Evolutionary conservation across 2,797 vertebrate species (phyloP), one percentile per base, ranked within the genome.

Genomic region (Trachurus trachurus): DNA sequence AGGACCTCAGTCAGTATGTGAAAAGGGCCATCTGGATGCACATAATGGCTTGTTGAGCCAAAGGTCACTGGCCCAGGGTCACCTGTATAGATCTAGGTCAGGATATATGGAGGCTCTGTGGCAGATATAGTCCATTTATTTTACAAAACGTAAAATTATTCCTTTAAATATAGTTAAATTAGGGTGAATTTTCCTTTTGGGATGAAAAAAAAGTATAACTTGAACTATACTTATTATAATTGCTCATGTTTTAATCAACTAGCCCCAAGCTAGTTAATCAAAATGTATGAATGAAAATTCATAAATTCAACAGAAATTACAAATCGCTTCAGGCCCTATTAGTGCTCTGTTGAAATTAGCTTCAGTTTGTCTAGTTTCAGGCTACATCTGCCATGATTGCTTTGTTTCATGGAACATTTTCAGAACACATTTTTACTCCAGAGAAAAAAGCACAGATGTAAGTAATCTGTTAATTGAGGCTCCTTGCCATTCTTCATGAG

Each of bases 271-370:
- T 50, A 22, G 17, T 42, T 9, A 15, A 53, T 39, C 10, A 34
- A 45, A 26, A 19, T 70, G 16, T 70, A 47, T 31, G 7, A 47
- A 22, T 69, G 37, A 12, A 59, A 13, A 60, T 19, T 37, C 8
- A 67, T 68, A 47, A 29, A 61, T 26, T 50, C 12, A 15, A 2
- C 0, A 2, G 2, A 66, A 49, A 15, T 58, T 4, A 40, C 21
- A 13, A 50, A 66, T 29, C 19, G 22, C 52, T 26, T 2, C 5
- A 26, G 53, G 53, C 12, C 13, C 26, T 29, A 16, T 54, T 29
- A 54, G 13, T 54, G 53, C 53, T 54, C 53, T 54, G 22, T 29
- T 29, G 53, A 54, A 54, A 54, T 54, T 29, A 54, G 22, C 26
- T 54, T 54, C 13, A 22, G 21, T 22, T 52, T 52, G 50, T 22